Evolutionary conservation across 2,888 invertebrate species (phyloP).

Genomic region (Ceriagrion tenellum): DNA sequence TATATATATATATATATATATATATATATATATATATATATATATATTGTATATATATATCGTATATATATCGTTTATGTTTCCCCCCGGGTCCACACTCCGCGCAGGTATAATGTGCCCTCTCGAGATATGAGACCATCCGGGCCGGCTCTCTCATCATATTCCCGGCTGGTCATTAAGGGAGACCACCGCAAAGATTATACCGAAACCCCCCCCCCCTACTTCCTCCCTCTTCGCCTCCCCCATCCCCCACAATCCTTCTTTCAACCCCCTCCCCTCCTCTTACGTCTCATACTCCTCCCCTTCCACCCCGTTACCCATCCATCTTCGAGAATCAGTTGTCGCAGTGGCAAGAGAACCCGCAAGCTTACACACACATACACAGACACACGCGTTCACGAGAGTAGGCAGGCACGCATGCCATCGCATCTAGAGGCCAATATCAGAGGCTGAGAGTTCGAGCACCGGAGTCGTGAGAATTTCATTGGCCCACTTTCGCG

Average conservation of each 20-base stretch:
- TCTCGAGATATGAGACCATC: neutral
- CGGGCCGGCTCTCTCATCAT: neutral
- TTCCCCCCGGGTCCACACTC: neutral
- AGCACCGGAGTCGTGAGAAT: slow-evolving; percentile 6
- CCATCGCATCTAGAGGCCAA: neutral
- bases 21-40: too few relatives aligned
- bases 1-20: too few relatives aligned
- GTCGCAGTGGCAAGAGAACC: neutral
- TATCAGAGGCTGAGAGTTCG: neutral
- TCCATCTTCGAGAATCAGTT: neutral
- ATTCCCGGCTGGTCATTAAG: neutral
- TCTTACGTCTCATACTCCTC: neutral
- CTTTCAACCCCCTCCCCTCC: neutral
- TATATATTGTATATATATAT: too few relatives aligned
- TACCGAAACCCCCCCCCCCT: neutral
- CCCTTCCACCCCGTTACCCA: neutral
- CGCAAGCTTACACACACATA: neutral
- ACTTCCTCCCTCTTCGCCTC: too few relatives aligned
- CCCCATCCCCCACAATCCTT: neutral
- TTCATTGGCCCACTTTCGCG: slow-evolving; percentile 14
- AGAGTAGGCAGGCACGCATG: neutral
- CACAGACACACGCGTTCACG: too few relatives aligned
- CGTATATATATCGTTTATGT: too few relatives aligned
- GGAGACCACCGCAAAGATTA: neutral
- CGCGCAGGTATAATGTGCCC: neutral